phyloP scores from a whole-genome alignment of 2,888 invertebrate species.

The Stegana nigrithorax region DNA sequence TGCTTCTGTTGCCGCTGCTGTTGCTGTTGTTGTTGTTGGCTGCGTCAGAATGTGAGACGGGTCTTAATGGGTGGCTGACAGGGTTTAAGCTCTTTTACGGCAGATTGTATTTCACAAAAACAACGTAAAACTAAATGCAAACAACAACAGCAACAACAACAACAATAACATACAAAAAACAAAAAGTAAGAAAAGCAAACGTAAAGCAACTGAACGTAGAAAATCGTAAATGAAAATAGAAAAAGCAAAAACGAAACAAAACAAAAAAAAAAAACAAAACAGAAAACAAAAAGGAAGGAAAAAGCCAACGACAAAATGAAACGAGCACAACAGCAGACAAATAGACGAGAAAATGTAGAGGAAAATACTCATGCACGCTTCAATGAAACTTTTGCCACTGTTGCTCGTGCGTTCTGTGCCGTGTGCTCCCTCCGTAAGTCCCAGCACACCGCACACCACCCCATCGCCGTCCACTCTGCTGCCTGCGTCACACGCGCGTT shows the following conservation, averaged over 20 bases:
- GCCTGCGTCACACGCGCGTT: neutral
- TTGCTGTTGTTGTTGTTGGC: conserved; percentile 41
- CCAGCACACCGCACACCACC: neutral
- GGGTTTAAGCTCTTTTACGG: conserved; percentile 61
- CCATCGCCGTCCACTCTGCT: neutral
- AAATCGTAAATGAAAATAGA: conserved; percentile 16
- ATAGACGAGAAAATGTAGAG: conserved; percentile 34
- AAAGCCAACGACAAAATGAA: conserved; percentile 23
- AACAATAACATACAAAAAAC: conserved; percentile 2
- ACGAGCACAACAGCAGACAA: conserved; percentile 25
- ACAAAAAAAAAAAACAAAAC: too few species aligned
- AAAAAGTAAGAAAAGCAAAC: neutral
- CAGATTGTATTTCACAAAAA: conserved; percentile 55
- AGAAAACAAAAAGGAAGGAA: neutral
- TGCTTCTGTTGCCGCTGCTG: conserved; percentile 9
- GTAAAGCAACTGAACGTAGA: neutral
- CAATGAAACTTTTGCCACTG: conserved; percentile 24
- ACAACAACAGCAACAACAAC: conserved; percentile 31
- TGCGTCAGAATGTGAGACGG: conserved; percentile 56
- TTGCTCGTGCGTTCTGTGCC: conserved; percentile 34
- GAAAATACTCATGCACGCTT: conserved; percentile 51
- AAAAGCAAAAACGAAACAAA: neutral
- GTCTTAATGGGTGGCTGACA: conserved; percentile 63
- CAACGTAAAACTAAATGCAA: conserved; percentile 12
- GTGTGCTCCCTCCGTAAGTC: neutral